Conservation (phyloP, 2,113 vertebrate species). For the Bufo gargarizans region DNA sequence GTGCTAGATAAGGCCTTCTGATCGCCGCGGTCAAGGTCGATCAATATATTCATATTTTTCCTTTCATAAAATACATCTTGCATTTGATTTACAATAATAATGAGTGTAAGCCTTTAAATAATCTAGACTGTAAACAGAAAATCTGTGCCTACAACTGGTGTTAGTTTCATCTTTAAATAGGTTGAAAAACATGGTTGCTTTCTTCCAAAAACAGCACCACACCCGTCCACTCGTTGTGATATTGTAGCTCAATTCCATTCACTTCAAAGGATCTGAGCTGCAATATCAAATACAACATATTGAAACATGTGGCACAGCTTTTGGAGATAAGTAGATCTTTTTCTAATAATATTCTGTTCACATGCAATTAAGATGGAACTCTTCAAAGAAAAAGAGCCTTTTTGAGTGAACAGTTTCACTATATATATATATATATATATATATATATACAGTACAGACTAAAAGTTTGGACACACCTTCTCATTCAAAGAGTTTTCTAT, state of each 20-base stretch:
- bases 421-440: not conserved
- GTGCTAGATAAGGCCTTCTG: conserved; percentile 2
- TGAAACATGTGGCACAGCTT: not conserved
- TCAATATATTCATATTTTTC: conserved; percentile 53
- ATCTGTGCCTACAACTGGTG: conserved; percentile 65
- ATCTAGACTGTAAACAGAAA: conserved; percentile 69
- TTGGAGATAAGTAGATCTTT: not conserved
- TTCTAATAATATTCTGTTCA: no score
- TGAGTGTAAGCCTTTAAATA: conserved; percentile 68
- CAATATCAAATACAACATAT: not conserved
- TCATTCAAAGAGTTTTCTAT: no score
- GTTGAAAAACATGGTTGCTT: not conserved
- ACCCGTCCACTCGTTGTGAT: not conserved
- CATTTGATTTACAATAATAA: conserved; percentile 66
- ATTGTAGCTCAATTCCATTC: not conserved
- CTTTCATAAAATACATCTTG: conserved; percentile 60
- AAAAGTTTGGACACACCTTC: no score
- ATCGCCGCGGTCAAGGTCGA: not conserved
- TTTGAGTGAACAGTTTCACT: not conserved
- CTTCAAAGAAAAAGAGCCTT: not conserved
- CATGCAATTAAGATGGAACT: not conserved
- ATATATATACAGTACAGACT: no score
- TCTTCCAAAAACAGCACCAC: not conserved
- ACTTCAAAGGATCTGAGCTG: not conserved
- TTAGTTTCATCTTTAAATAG: conserved; percentile 61